These are phyloP conservation scores for Neotoxoptera formosana DNA, from an alignment of 1,140 invertebrate species.

Conservation along the genomic window DNA sequence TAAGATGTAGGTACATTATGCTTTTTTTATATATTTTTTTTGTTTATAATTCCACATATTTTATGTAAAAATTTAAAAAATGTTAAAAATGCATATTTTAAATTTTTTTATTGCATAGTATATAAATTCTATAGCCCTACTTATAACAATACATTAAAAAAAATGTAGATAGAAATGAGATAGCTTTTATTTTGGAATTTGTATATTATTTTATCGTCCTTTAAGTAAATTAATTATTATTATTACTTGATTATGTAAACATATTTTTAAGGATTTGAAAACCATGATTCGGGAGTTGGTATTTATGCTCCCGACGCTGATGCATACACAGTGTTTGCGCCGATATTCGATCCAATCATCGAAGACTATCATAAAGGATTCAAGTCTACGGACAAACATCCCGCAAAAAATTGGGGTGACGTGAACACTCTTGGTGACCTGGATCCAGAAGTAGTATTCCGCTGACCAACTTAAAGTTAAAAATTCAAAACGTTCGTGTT, in stretches of 20 bases:
- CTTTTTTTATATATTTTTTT: too few relatives aligned
- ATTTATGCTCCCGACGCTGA: slow-evolving; percentile 97
- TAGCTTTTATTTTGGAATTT: not conserved
- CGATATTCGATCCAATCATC: slow-evolving; percentile 95
- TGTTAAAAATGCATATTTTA: too few relatives aligned
- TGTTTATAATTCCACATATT: too few relatives aligned
- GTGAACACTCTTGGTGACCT: slow-evolving; percentile 86
- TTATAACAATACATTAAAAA: not conserved
- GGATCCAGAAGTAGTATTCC: slow-evolving; percentile 74
- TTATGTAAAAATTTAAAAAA: too few relatives aligned
- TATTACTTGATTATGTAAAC: not conserved
- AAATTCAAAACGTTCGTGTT: not conserved
- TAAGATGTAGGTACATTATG: too few relatives aligned
- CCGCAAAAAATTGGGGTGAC: slow-evolving; percentile 92
- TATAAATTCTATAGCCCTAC: not conserved
- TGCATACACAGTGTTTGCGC: slow-evolving; percentile 87
- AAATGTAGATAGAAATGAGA: not conserved
- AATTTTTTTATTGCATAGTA: too few relatives aligned
- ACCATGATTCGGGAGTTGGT: slow-evolving; percentile 89
- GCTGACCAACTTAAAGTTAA: not conserved
- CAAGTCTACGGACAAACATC: slow-evolving; percentile 92
- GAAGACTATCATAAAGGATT: slow-evolving; percentile 95
- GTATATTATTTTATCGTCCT: not conserved
- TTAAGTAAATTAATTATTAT: not conserved
- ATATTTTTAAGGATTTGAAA: slow-evolving; percentile 76